Evolutionary conservation across 23 tunicate species (phyloP).

Genomic region (Ascidia mentula): DNA sequence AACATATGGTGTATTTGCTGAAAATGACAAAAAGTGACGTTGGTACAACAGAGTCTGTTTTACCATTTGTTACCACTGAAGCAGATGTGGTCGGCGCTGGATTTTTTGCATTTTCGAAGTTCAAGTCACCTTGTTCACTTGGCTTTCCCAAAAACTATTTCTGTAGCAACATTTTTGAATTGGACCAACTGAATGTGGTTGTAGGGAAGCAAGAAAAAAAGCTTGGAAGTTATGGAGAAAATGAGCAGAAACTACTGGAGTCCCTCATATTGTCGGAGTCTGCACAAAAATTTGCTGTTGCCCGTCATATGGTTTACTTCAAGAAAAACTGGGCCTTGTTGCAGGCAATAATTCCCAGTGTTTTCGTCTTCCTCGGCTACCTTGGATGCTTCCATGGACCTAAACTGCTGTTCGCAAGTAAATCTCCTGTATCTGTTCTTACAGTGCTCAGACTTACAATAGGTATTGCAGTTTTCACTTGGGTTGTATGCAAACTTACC

Average conservation of each 20-base stretch:
- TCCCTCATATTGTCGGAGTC: slow-evolving; percentile 72
- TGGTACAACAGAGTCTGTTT: slow-evolving; percentile 8
- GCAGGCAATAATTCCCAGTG: slow-evolving; percentile 42
- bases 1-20: slow-evolving; percentile 36
- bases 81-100: slow-evolving; percentile 64
- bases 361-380: slow-evolving; percentile 64
- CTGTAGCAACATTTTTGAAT: slow-evolving; percentile 57
- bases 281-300: slow-evolving; percentile 76
- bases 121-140: slow-evolving; percentile 27
- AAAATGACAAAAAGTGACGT: slow-evolving; percentile 34
- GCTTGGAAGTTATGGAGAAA: slow-evolving; percentile 26
- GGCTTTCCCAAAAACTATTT: slow-evolving; percentile 74
- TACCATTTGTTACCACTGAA: slow-evolving; percentile 49
- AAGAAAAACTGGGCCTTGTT: slow-evolving; percentile 77
- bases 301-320: slow-evolving; percentile 45
- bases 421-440: slow-evolving; percentile 12
- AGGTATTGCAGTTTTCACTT: slow-evolving; percentile 20
- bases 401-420: slow-evolving; percentile 26
- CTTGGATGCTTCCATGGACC: slow-evolving; percentile 38
- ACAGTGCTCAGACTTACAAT: slow-evolving; percentile 24
- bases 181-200: slow-evolving; percentile 37
- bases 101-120: slow-evolving; percentile 34
- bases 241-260: slow-evolving; percentile 55
- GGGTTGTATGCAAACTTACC: slow-evolving; percentile 57
- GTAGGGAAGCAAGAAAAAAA: slow-evolving; percentile 14